Base-by-base conservation (phyloP, 2,888 invertebrate species). In the Parnassius mnemosyne region DNA sequence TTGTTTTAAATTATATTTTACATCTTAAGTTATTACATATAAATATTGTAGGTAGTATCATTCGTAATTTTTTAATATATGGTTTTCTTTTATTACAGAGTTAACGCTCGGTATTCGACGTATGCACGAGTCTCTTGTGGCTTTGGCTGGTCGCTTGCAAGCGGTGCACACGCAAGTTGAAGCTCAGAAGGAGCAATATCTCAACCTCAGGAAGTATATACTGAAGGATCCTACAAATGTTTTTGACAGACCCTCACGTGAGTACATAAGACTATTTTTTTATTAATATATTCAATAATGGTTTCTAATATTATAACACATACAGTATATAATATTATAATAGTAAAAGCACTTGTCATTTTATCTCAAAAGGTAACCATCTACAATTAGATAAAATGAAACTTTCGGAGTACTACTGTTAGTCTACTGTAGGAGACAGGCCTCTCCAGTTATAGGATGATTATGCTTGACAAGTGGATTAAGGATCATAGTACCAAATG, bases 51-150 rank as follows among this genome's bases (percentile, higher is more conserved):
- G 5, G 9, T 13, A 13, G 13, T 49, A 5, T 13, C 13, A 49
- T 49, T 10, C 16, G 5, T 7, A 3, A 13, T 9, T n/a, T 13
- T 9, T 44, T 47, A 34, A n/a, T 41, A 41, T 13, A 3, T 10
- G n/a, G 44, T 52, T 43, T 34, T 47, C 10, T 46, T 49, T 13
- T 5, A 56, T 60, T 50, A 16, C 53, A 62, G 97, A 97, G 83
- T 80, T 97, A 65, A 94, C 95, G 10, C 87, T 94, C 60, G 95
- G 97, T 16, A 94, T 98, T 85, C 93, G 94, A 44, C 94, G 96
- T 75, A 93, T 97, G 73, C 96, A 97, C 80, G 97, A 97, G 79
- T 96, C 96, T 3, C 94, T 97, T 73, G 95, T 98, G 44, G 96
- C 96, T 0, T 84, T 98, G 63, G 97, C 97, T n/a, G 97, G 97